A percentile compares a stretch with the other conserved stretches of the same genome.
Conservation (phyloP, 2,797 vertebrate genomes). For the Petrocephalus sullivani region DNA sequence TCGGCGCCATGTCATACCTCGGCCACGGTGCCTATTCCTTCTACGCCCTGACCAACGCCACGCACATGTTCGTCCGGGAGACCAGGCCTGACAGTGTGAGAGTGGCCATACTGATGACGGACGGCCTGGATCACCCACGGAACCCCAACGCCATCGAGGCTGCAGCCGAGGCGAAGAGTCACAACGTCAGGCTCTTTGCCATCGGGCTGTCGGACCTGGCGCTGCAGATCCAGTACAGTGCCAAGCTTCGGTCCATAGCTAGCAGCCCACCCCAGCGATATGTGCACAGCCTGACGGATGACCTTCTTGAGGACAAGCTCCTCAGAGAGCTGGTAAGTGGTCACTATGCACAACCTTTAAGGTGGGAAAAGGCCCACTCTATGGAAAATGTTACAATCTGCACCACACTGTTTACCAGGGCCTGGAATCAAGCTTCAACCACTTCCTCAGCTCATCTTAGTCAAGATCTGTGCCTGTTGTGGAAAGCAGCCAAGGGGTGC, state of each 20-base stretch:
- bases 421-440: neutral
- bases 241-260: conserved; percentile 69
- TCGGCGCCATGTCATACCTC: conserved; percentile 63
- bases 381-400: neutral
- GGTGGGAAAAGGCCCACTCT: neutral
- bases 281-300: conserved; percentile 69
- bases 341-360: neutral
- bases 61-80: conserved; percentile 68
- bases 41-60: conserved; percentile 76
- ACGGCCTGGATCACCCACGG: conserved; percentile 78
- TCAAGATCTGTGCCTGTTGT: neutral
- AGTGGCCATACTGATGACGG: conserved; percentile 77
- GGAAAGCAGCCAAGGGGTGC: neutral
- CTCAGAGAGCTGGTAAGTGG: conserved; percentile 69
- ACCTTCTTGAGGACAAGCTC: conserved; percentile 61
- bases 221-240: conserved; percentile 54
- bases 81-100: conserved; percentile 57
- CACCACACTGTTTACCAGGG: neutral
- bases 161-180: conserved; percentile 63
- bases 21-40: conserved; percentile 83
- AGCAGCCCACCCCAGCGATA: conserved; percentile 61
- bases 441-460: neutral
- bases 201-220: conserved; percentile 67
- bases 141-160: conserved; percentile 66
- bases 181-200: conserved; percentile 70